phyloP scores from a whole-genome alignment of 2,888 invertebrate genomes.

The Phanerotoma sp. region DNA sequence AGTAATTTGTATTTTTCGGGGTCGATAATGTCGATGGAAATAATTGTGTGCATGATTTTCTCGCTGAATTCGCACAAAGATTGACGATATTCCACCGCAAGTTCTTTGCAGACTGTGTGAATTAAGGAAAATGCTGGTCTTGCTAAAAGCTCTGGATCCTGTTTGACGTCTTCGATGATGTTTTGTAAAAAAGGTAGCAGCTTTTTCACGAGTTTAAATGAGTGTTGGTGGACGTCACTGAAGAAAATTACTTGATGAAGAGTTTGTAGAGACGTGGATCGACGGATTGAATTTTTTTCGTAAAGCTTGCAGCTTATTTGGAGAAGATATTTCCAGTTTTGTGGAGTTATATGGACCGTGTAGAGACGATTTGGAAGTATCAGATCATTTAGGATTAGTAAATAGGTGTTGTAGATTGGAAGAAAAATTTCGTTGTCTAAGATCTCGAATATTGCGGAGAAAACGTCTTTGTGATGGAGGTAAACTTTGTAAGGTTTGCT shows the following conservation, averaged over 20 bases:
- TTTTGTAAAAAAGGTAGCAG: conserved; percentile 39
- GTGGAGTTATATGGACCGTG: conserved; percentile 58
- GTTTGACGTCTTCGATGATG: conserved; percentile 32
- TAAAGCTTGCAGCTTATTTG: conserved; percentile 40
- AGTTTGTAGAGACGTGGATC: conserved; percentile 57
- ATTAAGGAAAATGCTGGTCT: conserved; percentile 41
- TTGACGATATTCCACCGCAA: conserved; percentile 60
- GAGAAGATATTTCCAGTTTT: conserved; percentile 62
- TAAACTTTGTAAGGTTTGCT: conserved; percentile 27
- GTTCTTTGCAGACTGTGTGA: conserved; percentile 51
- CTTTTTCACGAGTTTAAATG: conserved; percentile 41
- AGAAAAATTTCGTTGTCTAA: conserved; percentile 46
- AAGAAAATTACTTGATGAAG: conserved; percentile 58
- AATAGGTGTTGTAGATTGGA: conserved; percentile 60
- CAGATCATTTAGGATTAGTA: conserved; percentile 61
- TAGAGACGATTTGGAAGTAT: conserved; percentile 61
- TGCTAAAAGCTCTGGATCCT: conserved; percentile 30
- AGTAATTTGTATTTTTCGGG: conserved; percentile 58
- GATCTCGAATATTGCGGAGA: conserved; percentile 41
- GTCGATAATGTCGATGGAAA: conserved; percentile 52
- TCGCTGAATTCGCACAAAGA: conserved; percentile 62
- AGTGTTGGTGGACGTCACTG: conserved; percentile 50
- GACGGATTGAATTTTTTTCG: conserved; percentile 53
- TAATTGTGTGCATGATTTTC: conserved; percentile 55
- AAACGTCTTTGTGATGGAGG: conserved; percentile 35